phyloP scores from a whole-genome alignment of 2,888 invertebrate genomes.

The Tethea ocularis region DNA sequence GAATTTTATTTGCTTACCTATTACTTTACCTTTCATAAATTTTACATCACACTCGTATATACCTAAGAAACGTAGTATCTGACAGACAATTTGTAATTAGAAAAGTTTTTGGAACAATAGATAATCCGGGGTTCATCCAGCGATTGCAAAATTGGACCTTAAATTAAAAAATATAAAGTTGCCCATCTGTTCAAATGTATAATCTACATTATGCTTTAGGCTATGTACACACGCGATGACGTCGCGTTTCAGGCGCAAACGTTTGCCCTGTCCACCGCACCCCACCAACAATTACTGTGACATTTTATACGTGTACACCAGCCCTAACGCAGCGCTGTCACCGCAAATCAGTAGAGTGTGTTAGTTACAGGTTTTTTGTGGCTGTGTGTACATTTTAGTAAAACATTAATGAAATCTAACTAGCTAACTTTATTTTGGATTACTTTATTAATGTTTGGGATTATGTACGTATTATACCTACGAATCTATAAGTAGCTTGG shows the following conservation, averaged over 20 bases:
- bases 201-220: slow-evolving; percentile 25
- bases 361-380: slow-evolving; percentile 26
- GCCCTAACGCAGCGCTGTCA: slow-evolving; percentile 23
- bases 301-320: slow-evolving; percentile 20
- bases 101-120: no score
- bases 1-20: no score
- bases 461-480: no score
- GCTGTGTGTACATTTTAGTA: slow-evolving; percentile 8
- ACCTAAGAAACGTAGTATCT: no score
- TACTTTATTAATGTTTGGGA: no score
- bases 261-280: slow-evolving; percentile 35
- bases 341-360: slow-evolving; percentile 37
- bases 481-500: no score
- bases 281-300: slow-evolving; percentile 27
- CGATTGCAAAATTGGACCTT: no score
- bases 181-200: neutral
- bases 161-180: neutral
- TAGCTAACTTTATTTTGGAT: neutral
- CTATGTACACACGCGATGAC: slow-evolving; percentile 31
- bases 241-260: slow-evolving; percentile 26
- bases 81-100: no score
- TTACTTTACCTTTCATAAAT: no score
- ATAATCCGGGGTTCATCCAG: no score
- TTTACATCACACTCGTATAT: no score
- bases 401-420: neutral